phyloP scores from a whole-genome alignment of 2,113 vertebrate genomes.

The Leuciscus idus region DNA sequence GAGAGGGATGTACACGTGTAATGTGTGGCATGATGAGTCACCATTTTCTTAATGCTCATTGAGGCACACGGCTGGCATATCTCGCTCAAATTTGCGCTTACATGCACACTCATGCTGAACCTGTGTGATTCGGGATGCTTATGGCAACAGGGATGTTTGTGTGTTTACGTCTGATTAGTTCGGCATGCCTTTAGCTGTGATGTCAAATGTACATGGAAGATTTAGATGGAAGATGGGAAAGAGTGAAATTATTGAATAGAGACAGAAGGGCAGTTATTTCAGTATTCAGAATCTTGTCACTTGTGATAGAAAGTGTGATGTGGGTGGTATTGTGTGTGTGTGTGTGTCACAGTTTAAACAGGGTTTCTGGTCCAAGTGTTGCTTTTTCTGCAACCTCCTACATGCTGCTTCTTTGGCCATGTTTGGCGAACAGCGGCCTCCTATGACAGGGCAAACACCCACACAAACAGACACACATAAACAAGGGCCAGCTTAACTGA shows the following conservation, averaged over 20 bases:
- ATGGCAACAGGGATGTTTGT: constrained; percentile 60
- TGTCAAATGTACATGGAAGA: constrained; percentile 49
- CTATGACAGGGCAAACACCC: constrained; percentile 34
- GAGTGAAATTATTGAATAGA: constrained; percentile 54
- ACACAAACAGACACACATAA: constrained; percentile 22
- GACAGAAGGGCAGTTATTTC: constrained; percentile 47
- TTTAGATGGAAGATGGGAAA: constrained; percentile 59
- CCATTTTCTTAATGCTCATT: constrained; percentile 61
- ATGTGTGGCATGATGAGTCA: constrained; percentile 67
- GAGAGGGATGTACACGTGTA: constrained; percentile 53
- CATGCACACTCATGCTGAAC: constrained; percentile 35
- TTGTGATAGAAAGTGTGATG: constrained; percentile 39
- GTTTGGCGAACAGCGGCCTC: constrained; percentile 29
- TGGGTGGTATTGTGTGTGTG: constrained; percentile 34
- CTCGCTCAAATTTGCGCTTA: constrained; percentile 10
- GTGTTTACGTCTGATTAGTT: constrained; percentile 64
- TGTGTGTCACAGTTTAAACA: constrained; percentile 48
- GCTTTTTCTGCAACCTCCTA: constrained; percentile 39
- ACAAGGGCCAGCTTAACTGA: background rate
- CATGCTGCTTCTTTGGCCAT: constrained; percentile 48
- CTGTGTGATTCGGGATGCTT: constrained; percentile 29
- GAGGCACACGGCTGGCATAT: constrained; percentile 66
- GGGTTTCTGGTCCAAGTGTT: constrained; percentile 47
- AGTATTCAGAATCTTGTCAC: constrained; percentile 33
- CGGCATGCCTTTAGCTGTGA: constrained; percentile 61